phyloP scores from a whole-genome alignment of 2,113 vertebrate genomes.

The Sphyrna mokarran region DNA sequence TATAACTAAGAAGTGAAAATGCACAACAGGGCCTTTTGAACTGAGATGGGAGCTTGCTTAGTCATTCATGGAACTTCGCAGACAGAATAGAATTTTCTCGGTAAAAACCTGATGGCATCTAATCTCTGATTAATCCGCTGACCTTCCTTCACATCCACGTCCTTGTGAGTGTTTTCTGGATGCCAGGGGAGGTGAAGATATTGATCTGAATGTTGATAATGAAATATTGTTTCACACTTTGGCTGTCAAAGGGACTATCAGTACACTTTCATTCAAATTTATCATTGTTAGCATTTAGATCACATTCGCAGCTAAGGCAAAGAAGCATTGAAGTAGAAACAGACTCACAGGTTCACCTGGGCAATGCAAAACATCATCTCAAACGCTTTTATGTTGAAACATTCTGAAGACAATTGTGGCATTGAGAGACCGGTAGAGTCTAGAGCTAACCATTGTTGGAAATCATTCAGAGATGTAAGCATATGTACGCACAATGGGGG shows the following conservation, averaged over 20 bases:
- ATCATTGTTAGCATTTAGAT: not conserved
- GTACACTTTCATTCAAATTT: not conserved
- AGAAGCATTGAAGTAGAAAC: not conserved
- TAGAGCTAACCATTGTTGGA: not conserved
- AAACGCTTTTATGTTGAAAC: not conserved
- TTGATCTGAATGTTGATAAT: conserved; percentile 25
- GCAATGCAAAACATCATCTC: not conserved
- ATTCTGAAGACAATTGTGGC: not conserved
- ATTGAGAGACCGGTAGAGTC: too few species aligned
- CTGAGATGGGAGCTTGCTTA: not conserved
- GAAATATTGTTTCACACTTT: conserved; percentile 12
- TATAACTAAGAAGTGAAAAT: not conserved
- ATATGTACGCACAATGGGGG: not conserved
- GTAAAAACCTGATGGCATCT: not conserved
- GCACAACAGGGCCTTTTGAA: not conserved
- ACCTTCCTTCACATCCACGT: not conserved
- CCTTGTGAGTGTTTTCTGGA: not conserved
- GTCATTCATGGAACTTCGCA: not conserved
- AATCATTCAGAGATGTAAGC: not conserved
- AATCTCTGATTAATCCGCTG: conserved; percentile 15
- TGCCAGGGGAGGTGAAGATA: not conserved
- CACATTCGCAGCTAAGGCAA: not conserved
- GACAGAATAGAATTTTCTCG: not conserved
- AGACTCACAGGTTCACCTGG: not conserved
- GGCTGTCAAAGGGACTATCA: conserved; percentile 5